Conservation (phyloP, 2,888 invertebrate species). For the Brachyptera risi region DNA sequence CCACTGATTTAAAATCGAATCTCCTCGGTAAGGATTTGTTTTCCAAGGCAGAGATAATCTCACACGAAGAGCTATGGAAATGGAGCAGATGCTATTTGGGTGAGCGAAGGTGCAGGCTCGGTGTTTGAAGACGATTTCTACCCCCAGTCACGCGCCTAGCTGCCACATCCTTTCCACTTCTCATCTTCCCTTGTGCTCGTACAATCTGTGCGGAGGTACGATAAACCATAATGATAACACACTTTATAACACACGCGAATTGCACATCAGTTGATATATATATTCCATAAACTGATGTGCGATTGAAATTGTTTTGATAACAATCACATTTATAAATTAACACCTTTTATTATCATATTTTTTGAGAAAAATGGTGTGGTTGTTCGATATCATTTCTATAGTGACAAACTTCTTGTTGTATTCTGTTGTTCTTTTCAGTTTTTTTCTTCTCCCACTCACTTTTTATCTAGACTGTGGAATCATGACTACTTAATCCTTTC, state of each 20-base stretch:
- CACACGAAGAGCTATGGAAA: neutral
- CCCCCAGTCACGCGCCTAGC: conserved; percentile 4
- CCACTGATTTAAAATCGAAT: conserved; percentile 9
- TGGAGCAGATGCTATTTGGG: conserved; percentile 6
- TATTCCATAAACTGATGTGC: too few relatives aligned
- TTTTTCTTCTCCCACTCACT: neutral
- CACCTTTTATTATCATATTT: too few relatives aligned
- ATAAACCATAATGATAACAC: too few relatives aligned
- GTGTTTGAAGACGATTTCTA: conserved; percentile 17
- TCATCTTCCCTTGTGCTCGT: conserved; percentile 14
- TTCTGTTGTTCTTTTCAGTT: neutral
- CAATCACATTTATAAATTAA: too few relatives aligned
- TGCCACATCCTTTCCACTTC: conserved; percentile 18
- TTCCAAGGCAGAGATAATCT: conserved; percentile 17
- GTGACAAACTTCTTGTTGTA: too few relatives aligned
- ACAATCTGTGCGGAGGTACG: conserved; percentile 14
- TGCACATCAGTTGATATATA: too few relatives aligned
- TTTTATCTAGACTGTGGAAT: neutral
- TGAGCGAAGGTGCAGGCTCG: neutral
- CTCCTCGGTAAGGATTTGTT: conserved; percentile 6
- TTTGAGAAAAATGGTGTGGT: too few relatives aligned
- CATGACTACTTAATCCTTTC: conserved; percentile 9
- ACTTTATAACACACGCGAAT: too few relatives aligned
- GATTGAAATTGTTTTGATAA: too few relatives aligned
- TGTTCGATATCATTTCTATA: too few relatives aligned